These are phyloP conservation scores for Peromyscus californicus DNA, from an alignment of 2,113 vertebrate species.

Conservation along the genomic window DNA sequence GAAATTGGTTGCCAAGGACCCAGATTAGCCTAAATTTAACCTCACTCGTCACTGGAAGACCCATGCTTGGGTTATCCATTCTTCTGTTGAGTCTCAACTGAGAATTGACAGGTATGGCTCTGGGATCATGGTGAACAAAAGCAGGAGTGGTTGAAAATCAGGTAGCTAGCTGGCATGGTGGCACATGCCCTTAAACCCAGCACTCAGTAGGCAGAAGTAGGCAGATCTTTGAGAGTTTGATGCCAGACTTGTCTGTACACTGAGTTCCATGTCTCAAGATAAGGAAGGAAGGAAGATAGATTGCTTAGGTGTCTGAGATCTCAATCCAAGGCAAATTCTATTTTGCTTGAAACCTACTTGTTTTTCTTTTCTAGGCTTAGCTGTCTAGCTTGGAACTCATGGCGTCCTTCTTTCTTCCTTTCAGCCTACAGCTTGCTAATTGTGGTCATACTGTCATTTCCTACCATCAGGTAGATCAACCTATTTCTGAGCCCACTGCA, in stretches of 20 bases:
- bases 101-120: not conserved
- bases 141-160: constrained; percentile 21
- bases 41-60: not conserved
- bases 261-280: not conserved
- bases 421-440: not conserved
- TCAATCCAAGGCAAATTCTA: not conserved
- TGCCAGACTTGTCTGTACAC: not conserved
- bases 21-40: not conserved
- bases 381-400: not conserved
- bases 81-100: not conserved
- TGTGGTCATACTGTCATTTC: not conserved
- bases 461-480: not conserved
- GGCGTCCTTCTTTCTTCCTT: not conserved
- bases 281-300: not conserved
- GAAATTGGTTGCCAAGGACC: constrained; percentile 13
- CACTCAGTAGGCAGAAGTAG: not conserved
- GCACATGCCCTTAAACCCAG: not conserved
- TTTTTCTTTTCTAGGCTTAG: not conserved
- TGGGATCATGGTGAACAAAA: not conserved
- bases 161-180: not conserved
- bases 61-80: not conserved
- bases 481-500: not conserved
- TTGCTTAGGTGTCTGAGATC: not conserved
- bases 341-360: not conserved
- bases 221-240: not conserved